phyloP scores from a whole-genome alignment of 2,888 invertebrate genomes.

The Ceriagrion tenellum region DNA sequence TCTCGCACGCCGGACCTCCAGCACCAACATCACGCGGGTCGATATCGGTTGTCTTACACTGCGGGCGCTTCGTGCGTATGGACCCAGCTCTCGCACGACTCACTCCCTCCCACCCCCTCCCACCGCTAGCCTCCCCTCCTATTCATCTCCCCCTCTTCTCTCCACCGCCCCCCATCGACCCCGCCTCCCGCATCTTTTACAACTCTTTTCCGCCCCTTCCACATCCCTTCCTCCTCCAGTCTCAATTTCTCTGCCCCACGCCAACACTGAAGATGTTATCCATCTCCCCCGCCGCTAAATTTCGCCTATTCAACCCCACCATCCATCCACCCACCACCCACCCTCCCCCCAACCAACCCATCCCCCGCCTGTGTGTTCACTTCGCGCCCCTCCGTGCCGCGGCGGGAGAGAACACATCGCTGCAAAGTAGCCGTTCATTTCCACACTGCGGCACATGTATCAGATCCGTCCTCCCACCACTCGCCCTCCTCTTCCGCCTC shows the following conservation, averaged over 20 bases:
- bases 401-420: conserved; percentile 5
- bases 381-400: not conserved
- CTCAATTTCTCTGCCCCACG: not conserved
- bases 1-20: not conserved
- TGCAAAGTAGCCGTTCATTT: conserved; percentile 42
- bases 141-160: not conserved
- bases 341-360: not conserved
- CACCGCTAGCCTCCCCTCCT: not conserved
- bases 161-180: too few species aligned
- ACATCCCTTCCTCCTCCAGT: not conserved
- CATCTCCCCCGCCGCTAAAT: not conserved
- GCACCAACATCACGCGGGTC: not conserved
- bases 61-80: conserved; percentile 27
- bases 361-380: not conserved
- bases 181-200: not conserved
- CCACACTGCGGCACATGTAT: conserved; percentile 48
- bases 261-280: not conserved
- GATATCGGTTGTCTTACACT: conserved; percentile 39
- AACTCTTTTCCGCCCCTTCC: not conserved
- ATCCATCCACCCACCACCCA: not conserved
- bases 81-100: not conserved
- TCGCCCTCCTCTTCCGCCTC: not conserved
- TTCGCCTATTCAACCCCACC: not conserved
- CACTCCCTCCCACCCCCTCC: not conserved
- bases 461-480: not conserved